A percentile compares a stretch with the other conserved stretches of the same genome.
Evolutionary conservation across 2,888 invertebrate species (phyloP).

Genomic region (Fragum sueziense): DNA sequence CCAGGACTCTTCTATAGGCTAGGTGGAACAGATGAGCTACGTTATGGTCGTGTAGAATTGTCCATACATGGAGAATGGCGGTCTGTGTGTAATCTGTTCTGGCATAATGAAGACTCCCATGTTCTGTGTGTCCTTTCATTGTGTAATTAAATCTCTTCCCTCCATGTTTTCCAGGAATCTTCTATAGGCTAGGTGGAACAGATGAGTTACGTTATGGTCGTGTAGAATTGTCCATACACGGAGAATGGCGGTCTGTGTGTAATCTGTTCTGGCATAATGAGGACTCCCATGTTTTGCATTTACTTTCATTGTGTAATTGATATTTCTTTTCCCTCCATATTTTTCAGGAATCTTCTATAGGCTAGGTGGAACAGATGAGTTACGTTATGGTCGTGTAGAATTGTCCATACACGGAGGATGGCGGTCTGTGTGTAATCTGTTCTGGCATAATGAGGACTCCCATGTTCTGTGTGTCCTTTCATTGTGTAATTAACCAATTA

Average conservation of each 20-base stretch:
- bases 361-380: slow-evolving; percentile 59
- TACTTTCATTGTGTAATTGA: too few relatives aligned
- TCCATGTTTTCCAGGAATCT: too few relatives aligned
- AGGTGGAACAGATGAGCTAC: slow-evolving; percentile 54
- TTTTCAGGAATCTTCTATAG: slow-evolving; percentile 68
- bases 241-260: slow-evolving; percentile 89
- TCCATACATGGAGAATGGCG: slow-evolving; percentile 88
- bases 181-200: slow-evolving; percentile 64
- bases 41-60: slow-evolving; percentile 85
- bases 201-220: slow-evolving; percentile 62
- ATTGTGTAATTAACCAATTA: too few relatives aligned
- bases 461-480: slow-evolving; percentile 85
- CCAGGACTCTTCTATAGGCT: slow-evolving; percentile 67
- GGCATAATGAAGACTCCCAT: slow-evolving; percentile 87
- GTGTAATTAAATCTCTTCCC: too few relatives aligned
- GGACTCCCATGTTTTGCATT: slow-evolving; percentile 87
- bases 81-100: slow-evolving; percentile 89
- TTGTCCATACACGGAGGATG: slow-evolving; percentile 87
- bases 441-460: slow-evolving; percentile 87
- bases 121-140: too few relatives aligned
- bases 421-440: slow-evolving; percentile 89
- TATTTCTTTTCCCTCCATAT: too few relatives aligned
- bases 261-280: slow-evolving; percentile 88
- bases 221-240: slow-evolving; percentile 87
- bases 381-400: slow-evolving; percentile 83